A percentile compares a stretch with the other conserved stretches of the same genome.
Conservation (phyloP, 2,888 invertebrate genomes). For the Tenthredo scrophulariae region DNA sequence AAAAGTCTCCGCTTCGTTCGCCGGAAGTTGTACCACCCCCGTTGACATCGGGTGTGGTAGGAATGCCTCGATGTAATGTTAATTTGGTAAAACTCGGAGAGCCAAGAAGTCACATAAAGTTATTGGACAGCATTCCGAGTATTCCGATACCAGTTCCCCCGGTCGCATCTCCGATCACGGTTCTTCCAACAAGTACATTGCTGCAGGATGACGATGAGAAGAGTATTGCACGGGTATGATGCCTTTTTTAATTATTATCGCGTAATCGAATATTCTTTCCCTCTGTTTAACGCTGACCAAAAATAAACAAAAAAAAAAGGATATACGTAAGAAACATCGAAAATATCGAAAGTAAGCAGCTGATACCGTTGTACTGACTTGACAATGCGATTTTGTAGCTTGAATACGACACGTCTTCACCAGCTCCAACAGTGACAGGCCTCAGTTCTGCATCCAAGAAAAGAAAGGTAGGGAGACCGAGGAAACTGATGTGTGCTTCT, state of each 20-base stretch:
- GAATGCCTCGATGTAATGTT: slow-evolving; percentile 72
- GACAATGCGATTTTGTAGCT: slow-evolving; percentile 57
- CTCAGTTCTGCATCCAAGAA: slow-evolving; percentile 82
- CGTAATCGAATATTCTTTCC: not conserved
- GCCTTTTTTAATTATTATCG: not conserved
- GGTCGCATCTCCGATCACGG: slow-evolving; percentile 67
- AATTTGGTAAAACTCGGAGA: slow-evolving; percentile 74
- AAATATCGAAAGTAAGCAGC: slow-evolving; percentile 26
- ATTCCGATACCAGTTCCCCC: slow-evolving; percentile 70
- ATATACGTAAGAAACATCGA: not conserved
- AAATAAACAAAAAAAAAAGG: not conserved
- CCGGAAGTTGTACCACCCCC: slow-evolving; percentile 52
- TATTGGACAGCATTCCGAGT: slow-evolving; percentile 74
- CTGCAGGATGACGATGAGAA: slow-evolving; percentile 69
- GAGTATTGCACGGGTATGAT: slow-evolving; percentile 59
- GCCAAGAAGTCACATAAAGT: slow-evolving; percentile 73
- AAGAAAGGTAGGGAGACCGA: slow-evolving; percentile 90
- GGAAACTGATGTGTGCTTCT: slow-evolving; percentile 83
- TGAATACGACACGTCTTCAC: slow-evolving; percentile 70
- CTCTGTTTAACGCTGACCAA: slow-evolving; percentile 30
- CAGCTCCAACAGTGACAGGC: slow-evolving; percentile 66
- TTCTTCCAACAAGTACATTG: slow-evolving; percentile 62
- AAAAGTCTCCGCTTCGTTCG: slow-evolving; percentile 61
- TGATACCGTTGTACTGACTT: not conserved
- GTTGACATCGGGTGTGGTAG: slow-evolving; percentile 63